These are phyloP conservation scores for Orbicella faveolata DNA, from an alignment of 64 coral and sea anemone species.

Conservation along the genomic window DNA sequence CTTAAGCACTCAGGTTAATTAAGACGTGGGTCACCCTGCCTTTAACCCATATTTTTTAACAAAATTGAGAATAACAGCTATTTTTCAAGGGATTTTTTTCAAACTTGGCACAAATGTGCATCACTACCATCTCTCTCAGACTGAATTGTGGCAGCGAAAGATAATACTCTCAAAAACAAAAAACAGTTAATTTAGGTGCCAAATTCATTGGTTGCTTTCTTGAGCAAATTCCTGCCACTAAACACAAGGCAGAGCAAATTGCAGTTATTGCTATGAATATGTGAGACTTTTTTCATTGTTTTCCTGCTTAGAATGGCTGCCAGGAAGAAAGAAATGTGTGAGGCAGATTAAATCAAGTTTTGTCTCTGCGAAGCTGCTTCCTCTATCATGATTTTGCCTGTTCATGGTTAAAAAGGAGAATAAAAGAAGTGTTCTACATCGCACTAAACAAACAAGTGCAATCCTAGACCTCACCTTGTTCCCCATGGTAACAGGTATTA, in stretches of 20 bases:
- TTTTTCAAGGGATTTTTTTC: too few relatives aligned
- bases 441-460: too few relatives aligned
- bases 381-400: not conserved
- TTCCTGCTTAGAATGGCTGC: not conserved
- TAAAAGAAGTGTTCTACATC: too few relatives aligned
- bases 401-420: too few relatives aligned
- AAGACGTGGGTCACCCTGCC: too few relatives aligned
- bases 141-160: too few relatives aligned
- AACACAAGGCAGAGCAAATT: not conserved
- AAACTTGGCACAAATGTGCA: too few relatives aligned
- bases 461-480: too few relatives aligned
- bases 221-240: conserved; percentile 17
- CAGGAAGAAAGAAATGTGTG: not conserved
- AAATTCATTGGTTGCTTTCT: not conserved
- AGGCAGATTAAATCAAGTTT: conserved; percentile 10
- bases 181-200: not conserved
- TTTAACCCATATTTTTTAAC: too few relatives aligned
- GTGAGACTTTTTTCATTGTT: not conserved
- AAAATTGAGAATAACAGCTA: too few relatives aligned
- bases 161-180: not conserved
- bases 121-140: too few relatives aligned
- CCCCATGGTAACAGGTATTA: too few relatives aligned
- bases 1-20: conserved; percentile 2
- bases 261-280: not conserved
- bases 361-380: not conserved